phyloP scores from a whole-genome alignment of 2,888 invertebrate species.

The Lathronympha strigana region DNA sequence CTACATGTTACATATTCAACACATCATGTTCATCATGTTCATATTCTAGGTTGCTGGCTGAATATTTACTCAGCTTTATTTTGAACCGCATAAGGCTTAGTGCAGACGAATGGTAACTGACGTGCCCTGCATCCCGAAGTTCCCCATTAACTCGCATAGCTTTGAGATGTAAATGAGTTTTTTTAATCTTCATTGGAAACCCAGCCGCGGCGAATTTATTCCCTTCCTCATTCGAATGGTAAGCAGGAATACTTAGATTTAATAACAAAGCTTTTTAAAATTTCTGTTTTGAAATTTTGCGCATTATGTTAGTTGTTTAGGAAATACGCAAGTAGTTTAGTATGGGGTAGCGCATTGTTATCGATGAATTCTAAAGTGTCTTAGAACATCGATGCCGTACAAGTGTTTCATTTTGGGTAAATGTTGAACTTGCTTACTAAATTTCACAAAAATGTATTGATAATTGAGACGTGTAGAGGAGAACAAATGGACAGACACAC shows the following conservation, averaged over 20 bases:
- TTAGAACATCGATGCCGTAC: too few relatives aligned
- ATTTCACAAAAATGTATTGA: too few relatives aligned
- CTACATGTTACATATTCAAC: too few relatives aligned
- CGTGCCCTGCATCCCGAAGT: conserved; percentile 76
- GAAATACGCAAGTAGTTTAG: too few relatives aligned
- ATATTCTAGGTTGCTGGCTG: background rate
- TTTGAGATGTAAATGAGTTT: conserved; percentile 81
- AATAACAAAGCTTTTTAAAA: conserved; percentile 36
- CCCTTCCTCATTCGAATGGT: conserved; percentile 50
- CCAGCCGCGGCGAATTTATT: conserved; percentile 73
- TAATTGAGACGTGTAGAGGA: too few relatives aligned
- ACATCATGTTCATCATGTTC: too few relatives aligned
- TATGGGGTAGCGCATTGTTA: too few relatives aligned
- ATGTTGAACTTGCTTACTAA: too few relatives aligned
- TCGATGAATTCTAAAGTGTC: too few relatives aligned
- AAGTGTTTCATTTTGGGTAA: too few relatives aligned
- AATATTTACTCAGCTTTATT: conserved; percentile 48
- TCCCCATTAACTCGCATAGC: conserved; percentile 76
- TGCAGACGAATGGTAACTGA: conserved; percentile 67
- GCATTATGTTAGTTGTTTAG: background rate
- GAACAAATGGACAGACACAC: too few relatives aligned
- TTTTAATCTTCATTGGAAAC: conserved; percentile 80
- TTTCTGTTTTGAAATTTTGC: background rate
- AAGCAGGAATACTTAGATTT: conserved; percentile 40
- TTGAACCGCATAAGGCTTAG: conserved; percentile 71